Evolutionary conservation across 37 sponge, comb jelly and placozoan species (phyloP).

Genomic region (Sycon ciliatum): DNA sequence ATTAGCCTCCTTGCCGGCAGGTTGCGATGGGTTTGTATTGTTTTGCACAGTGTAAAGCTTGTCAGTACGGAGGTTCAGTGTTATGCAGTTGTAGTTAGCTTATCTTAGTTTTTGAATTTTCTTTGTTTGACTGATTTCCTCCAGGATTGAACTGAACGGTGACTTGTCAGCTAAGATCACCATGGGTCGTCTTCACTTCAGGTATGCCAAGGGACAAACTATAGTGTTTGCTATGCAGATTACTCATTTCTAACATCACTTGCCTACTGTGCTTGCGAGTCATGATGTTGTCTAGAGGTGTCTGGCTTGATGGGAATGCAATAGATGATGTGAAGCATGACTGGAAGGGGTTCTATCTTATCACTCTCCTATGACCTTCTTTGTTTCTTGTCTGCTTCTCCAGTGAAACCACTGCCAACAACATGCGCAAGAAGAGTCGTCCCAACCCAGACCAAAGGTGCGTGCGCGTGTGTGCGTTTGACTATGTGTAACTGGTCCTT

Average conservation of each 20-base stretch:
- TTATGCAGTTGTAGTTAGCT: no score
- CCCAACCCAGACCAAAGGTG: constrained; percentile 89
- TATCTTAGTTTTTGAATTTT: no score
- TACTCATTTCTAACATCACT: neutral
- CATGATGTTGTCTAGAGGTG: no score
- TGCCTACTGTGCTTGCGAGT: neutral
- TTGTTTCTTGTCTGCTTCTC: neutral
- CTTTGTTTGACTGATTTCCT: neutral
- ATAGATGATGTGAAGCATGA: no score
- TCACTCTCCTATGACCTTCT: no score
- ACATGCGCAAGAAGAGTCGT: constrained; percentile 95
- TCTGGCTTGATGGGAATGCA: no score
- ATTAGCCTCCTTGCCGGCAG: constrained; percentile 15
- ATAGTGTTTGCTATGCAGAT: neutral
- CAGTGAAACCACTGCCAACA: constrained; percentile 90
- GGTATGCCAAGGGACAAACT: constrained; percentile 17
- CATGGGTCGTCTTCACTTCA: constrained; percentile 76
- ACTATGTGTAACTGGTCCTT: no score
- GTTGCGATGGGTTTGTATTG: constrained; percentile 20
- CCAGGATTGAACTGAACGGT: constrained; percentile 39
- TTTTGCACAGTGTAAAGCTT: no score
- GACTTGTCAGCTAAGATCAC: constrained; percentile 44
- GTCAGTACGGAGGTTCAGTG: no score
- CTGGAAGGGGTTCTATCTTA: no score
- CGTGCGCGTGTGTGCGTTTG: neutral